A percentile compares a stretch with the other conserved stretches of the same genome.
Conservation (phyloP, 1,140 invertebrate genomes). For the Maconellicoccus hirsutus region DNA sequence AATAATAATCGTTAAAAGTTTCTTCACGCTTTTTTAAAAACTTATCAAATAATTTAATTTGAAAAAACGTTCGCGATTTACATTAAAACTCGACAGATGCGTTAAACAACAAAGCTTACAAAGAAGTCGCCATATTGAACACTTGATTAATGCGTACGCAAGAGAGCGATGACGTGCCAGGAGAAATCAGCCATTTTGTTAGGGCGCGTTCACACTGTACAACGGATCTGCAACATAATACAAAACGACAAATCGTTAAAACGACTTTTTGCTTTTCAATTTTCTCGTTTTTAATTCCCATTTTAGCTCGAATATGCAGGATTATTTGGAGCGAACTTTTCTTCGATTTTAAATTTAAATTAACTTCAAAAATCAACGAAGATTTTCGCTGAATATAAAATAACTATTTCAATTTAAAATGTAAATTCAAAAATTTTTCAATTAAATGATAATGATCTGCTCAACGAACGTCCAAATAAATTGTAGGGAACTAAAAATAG, state of each 20-base stretch:
- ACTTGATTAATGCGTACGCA: slow-evolving; percentile 19
- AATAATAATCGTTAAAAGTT: neutral
- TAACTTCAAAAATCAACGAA: no score
- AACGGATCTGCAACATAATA: neutral
- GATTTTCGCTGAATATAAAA: no score
- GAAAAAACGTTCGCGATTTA: slow-evolving; percentile 13
- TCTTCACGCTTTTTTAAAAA: neutral
- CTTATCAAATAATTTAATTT: neutral
- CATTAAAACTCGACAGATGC: slow-evolving; percentile 6
- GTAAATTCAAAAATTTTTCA: no score
- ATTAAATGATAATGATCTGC: no score
- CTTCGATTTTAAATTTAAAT: no score
- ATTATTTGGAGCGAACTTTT: no score
- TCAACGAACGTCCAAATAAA: no score
- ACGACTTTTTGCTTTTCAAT: neutral
- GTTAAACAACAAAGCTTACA: slow-evolving; percentile 15
- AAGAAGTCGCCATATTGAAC: slow-evolving; percentile 16
- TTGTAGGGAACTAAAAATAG: no score
- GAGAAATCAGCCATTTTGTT: slow-evolving; percentile 20
- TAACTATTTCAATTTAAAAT: no score
- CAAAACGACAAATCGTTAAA: neutral
- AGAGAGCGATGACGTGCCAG: slow-evolving; percentile 20
- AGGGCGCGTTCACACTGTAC: slow-evolving; percentile 3
- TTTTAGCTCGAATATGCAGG: no score
- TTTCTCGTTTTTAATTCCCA: no score